Conservation (phyloP, 2,888 invertebrate species). For the Linyphia triangularis region DNA sequence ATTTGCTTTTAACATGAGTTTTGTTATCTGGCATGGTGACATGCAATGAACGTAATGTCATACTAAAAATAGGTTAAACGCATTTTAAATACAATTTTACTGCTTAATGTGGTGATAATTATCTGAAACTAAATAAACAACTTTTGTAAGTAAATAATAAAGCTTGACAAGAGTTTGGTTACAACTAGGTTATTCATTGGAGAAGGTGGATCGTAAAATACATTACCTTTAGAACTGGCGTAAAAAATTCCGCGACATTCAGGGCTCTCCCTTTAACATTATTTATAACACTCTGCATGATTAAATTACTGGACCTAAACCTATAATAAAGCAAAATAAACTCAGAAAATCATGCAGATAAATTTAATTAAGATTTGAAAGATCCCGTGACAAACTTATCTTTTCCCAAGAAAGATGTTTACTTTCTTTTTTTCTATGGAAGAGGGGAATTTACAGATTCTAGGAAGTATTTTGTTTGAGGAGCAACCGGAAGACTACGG, state of each 20-base stretch:
- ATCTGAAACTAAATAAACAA: too few relatives aligned
- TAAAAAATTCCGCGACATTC: slow-evolving; percentile 96
- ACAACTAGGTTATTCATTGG: too few relatives aligned
- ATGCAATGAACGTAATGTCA: too few relatives aligned
- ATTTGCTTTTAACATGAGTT: too few relatives aligned
- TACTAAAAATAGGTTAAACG: too few relatives aligned
- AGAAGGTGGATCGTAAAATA: too few relatives aligned
- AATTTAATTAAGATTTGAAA: not conserved
- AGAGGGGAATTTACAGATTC: not conserved
- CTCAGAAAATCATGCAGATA: not conserved
- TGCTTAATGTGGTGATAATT: too few relatives aligned
- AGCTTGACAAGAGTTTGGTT: too few relatives aligned
- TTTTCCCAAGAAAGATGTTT: not conserved
- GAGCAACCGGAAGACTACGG: too few relatives aligned
- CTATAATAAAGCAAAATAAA: not conserved
- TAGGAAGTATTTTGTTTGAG: not conserved
- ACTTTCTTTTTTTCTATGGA: not conserved
- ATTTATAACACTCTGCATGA: slow-evolving; percentile 97
- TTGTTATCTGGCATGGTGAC: too few relatives aligned
- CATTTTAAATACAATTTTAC: too few relatives aligned
- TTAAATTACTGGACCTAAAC: slow-evolving; percentile 63
- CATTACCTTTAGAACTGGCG: slow-evolving; percentile 94
- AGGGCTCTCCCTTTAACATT: slow-evolving; percentile 96
- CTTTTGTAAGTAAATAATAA: too few relatives aligned
- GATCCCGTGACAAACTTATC: slow-evolving; percentile 58